These are phyloP conservation scores for Scelioninae gen. 1 DNA, from an alignment of 2,888 invertebrate genomes.

Conservation along the genomic window DNA sequence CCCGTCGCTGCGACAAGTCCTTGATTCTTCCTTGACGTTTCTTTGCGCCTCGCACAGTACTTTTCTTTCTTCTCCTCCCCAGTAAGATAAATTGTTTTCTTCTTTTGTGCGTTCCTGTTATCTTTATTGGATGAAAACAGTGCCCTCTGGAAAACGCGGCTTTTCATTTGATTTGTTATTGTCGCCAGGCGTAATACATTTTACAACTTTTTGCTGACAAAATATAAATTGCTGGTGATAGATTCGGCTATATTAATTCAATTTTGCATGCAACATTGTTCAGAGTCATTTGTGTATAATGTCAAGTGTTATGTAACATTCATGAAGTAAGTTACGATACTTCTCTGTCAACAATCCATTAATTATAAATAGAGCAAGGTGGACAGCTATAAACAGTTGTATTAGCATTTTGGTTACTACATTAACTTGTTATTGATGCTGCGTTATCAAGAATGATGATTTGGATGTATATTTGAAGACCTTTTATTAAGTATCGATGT, in stretches of 20 bases:
- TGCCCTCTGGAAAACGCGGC: slow-evolving; percentile 11
- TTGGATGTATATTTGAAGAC: neutral
- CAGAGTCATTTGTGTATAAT: slow-evolving; percentile 29
- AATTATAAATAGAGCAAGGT: slow-evolving; percentile 33
- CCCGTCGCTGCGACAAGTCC: slow-evolving; percentile 55
- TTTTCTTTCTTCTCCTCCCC: no score
- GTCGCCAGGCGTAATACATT: slow-evolving; percentile 2
- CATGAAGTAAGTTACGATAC: slow-evolving; percentile 31
- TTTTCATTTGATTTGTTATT: slow-evolving; percentile 26
- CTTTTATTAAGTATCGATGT: neutral
- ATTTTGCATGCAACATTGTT: slow-evolving; percentile 41
- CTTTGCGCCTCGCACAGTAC: slow-evolving; percentile 72
- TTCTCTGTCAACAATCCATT: slow-evolving; percentile 41
- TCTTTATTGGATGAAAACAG: slow-evolving; percentile 44
- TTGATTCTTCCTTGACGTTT: slow-evolving; percentile 68
- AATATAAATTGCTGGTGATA: slow-evolving; percentile 22
- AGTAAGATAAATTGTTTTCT: slow-evolving; percentile 74
- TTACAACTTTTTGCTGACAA: neutral
- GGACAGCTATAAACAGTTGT: slow-evolving; percentile 17
- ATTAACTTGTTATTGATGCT: slow-evolving; percentile 11
- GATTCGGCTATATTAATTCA: slow-evolving; percentile 33
- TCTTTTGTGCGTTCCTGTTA: slow-evolving; percentile 73
- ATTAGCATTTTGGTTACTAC: slow-evolving; percentile 8
- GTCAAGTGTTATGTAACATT: slow-evolving; percentile 40
- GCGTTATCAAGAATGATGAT: slow-evolving; percentile 5